These are phyloP conservation scores for Saturnia japonica DNA, from an alignment of 2,888 invertebrate genomes.

Conservation along the genomic window DNA sequence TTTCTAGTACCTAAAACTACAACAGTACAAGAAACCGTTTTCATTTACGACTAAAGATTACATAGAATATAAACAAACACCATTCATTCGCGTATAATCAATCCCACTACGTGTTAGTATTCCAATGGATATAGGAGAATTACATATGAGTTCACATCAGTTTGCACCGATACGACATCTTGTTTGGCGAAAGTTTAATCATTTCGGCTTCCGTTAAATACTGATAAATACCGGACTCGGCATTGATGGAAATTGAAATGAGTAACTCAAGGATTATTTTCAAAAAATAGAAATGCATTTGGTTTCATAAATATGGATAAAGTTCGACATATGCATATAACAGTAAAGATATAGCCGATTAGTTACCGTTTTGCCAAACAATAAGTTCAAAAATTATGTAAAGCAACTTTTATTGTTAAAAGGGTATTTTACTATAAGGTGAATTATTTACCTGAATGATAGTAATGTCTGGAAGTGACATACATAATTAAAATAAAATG, in stretches of 20 bases:
- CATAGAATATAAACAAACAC: slow-evolving; percentile 20
- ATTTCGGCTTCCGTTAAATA: slow-evolving; percentile 28
- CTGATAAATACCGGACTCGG: slow-evolving; percentile 24
- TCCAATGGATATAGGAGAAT: slow-evolving; percentile 27
- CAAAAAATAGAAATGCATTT: too few species aligned
- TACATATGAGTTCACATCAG: slow-evolving; percentile 22
- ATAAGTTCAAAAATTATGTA: too few species aligned
- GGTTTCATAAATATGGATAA: too few species aligned
- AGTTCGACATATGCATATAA: too few species aligned
- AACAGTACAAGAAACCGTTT: neutral
- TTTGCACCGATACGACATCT: slow-evolving; percentile 14
- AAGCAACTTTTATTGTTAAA: too few species aligned
- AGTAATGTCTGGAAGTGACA: too few species aligned
- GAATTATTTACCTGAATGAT: too few species aligned
- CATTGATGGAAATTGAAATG: neutral
- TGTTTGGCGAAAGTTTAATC: slow-evolving; percentile 49
- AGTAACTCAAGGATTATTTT: neutral
- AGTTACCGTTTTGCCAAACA: too few species aligned
- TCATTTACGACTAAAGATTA: neutral
- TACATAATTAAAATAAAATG: too few species aligned
- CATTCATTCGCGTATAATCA: slow-evolving; percentile 40
- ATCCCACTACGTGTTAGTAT: slow-evolving; percentile 30
- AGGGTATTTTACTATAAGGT: too few species aligned
- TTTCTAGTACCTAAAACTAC: neutral
- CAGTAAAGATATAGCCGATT: too few species aligned